A percentile compares a stretch with the other conserved stretches of the same genome.
phyloP scores from a whole-genome alignment of 1,140 invertebrate species.

The Meteorus sp. region DNA sequence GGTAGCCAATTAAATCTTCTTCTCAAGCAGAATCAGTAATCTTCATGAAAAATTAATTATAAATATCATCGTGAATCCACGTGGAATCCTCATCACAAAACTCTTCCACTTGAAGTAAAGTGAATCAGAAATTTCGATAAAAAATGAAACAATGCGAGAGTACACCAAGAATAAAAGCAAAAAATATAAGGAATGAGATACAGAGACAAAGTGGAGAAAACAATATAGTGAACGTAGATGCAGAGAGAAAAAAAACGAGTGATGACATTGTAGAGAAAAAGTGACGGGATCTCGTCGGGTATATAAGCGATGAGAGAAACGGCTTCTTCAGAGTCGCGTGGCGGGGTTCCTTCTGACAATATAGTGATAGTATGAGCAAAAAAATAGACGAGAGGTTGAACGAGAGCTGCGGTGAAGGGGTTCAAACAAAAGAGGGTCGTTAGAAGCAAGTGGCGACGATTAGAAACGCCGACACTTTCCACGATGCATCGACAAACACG shows the following conservation, averaged over 20 bases:
- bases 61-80: too few relatives aligned
- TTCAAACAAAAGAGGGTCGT: conserved; percentile 54
- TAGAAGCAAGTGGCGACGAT: conserved; percentile 56
- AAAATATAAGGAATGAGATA: background rate
- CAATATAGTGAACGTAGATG: too few relatives aligned
- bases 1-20: too few relatives aligned
- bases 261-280: background rate
- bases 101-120: too few relatives aligned
- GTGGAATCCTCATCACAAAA: too few relatives aligned
- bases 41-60: too few relatives aligned
- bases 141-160: too few relatives aligned
- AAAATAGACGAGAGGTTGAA: conserved; percentile 12
- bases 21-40: too few relatives aligned
- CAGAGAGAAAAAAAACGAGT: background rate
- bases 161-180: too few relatives aligned
- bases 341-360: background rate
- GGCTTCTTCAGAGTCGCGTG: background rate
- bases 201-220: background rate
- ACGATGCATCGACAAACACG: conserved; percentile 36
- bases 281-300: background rate
- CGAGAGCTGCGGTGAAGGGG: conserved; percentile 29
- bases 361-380: background rate
- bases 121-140: too few relatives aligned
- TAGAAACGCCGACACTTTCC: conserved; percentile 44
- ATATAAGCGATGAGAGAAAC: background rate